Conservation (phyloP, 1,140 invertebrate species). For the Macrobrachium nipponense region DNA sequence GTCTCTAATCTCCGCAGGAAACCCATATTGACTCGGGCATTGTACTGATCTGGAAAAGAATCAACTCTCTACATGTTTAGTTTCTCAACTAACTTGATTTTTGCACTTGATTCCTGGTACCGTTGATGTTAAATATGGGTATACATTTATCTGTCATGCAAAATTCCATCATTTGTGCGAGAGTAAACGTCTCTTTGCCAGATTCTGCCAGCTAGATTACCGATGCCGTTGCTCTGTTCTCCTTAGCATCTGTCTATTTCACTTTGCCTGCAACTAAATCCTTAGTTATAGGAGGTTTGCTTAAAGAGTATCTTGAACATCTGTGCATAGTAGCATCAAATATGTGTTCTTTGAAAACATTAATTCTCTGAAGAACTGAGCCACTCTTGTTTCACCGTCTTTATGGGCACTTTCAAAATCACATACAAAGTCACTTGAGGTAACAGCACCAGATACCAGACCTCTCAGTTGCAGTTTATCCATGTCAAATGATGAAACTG, state of each 20-base stretch:
- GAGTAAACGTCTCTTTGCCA: too few relatives aligned
- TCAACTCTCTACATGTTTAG: background rate
- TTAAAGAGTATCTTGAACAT: background rate
- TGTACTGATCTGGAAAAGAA: constrained; percentile 23
- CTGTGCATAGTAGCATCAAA: background rate
- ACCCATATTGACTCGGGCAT: constrained; percentile 16
- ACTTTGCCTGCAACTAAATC: background rate
- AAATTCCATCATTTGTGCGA: too few relatives aligned
- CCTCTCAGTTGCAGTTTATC: too few relatives aligned
- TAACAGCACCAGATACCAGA: too few relatives aligned
- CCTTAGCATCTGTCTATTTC: constrained; percentile 32
- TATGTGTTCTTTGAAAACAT: constrained; percentile 15
- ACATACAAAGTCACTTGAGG: too few relatives aligned
- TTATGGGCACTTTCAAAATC: too few relatives aligned
- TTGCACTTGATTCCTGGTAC: background rate
- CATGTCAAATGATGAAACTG: too few relatives aligned
- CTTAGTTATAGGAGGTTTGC: background rate
- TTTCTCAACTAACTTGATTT: constrained; percentile 24
- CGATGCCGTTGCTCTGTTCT: constrained; percentile 27
- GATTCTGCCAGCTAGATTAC: constrained; percentile 5
- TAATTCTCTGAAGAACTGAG: constrained; percentile 10
- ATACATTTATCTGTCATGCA: constrained; percentile 12
- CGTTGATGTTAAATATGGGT: constrained; percentile 31
- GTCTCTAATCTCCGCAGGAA: constrained; percentile 10
- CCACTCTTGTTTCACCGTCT: constrained; percentile 24